Base-by-base conservation (phyloP, 1,140 invertebrate genomes). In the Saxidomus purpurata region DNA sequence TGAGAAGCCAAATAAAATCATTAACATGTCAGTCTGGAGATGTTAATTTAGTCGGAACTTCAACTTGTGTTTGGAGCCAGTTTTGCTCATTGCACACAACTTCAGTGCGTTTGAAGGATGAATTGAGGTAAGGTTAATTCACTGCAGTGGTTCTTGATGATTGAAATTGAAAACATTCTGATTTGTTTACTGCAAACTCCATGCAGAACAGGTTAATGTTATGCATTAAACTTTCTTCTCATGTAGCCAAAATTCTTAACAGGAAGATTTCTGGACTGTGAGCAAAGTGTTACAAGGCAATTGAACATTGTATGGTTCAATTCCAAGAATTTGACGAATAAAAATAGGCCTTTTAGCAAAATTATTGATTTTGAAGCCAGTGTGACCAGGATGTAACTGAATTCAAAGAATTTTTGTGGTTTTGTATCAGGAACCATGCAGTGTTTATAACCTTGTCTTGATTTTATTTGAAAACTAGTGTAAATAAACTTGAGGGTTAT, bases 291-390 rank as follows among this genome's bases (percentile, higher is more conserved):
- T 4, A 38, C 15, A 55, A 22, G 47, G 76, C 22, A 31, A 79
- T 76, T 76, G 71, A 76, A 79, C 76, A 79, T 49, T 79, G 76
- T 79, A n/a, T 79, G 47, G 76, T 55, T 79, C 76, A 79, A 36
- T 79, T 79, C 28, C 43, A 34, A 52, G n/a, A n/a, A 34, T 38
- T 74, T 74, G n/a, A n/a, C n/a, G n/a, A n/a, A n/a, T n/a, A n/a
- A n/a, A n/a, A n/a, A n/a, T n/a, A n/a, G n/a, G n/a, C n/a, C n/a
- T n/a, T n/a, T n/a, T n/a, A n/a, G n/a, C n/a, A n/a, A n/a, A n/a
- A n/a, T n/a, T n/a, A n/a, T n/a, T n/a, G n/a, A n/a, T n/a, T n/a
- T n/a, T n/a, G n/a, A n/a, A n/a, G n/a, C n/a, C n/a, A n/a, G n/a
- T n/a, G n/a, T n/a, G n/a, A n/a, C n/a, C n/a, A n/a, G n/a, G n/a